Conservation (phyloP, 1,140 invertebrate genomes). For the Drosophila pallidifrons region DNA sequence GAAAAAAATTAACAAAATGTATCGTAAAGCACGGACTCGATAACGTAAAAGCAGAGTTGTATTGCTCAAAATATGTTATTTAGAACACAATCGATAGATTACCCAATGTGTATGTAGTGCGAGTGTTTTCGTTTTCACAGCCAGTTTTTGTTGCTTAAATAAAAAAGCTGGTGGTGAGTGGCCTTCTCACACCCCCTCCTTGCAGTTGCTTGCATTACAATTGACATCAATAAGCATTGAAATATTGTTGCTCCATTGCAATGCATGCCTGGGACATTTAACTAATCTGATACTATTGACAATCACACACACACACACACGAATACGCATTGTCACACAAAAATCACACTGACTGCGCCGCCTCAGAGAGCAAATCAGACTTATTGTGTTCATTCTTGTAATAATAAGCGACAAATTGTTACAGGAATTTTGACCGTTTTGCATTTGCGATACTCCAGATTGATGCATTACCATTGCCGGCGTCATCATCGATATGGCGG, state of each 20-base stretch:
- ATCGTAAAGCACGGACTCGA: background rate
- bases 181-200: background rate
- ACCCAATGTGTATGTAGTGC: conserved; percentile 53
- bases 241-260: background rate
- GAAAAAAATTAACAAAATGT: background rate
- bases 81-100: conserved; percentile 46
- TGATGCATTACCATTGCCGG: conserved; percentile 50
- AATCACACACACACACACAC: conserved; percentile 25
- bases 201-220: background rate
- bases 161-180: conserved; percentile 25
- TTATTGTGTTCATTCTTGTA: conserved; percentile 30
- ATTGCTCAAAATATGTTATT: conserved; percentile 17
- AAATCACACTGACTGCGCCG: conserved; percentile 15
- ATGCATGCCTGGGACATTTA: conserved; percentile 17
- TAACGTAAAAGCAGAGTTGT: conserved; percentile 11
- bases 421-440: conserved; percentile 34
- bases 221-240: background rate
- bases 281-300: background rate
- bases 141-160: conserved; percentile 39
- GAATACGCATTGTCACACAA: conserved; percentile 16
- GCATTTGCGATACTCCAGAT: conserved; percentile 22
- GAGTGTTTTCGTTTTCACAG: conserved; percentile 51
- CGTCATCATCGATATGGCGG: conserved; percentile 86
- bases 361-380: conserved; percentile 24
- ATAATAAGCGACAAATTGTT: conserved; percentile 21